Base-by-base conservation (phyloP, 2,888 invertebrate genomes). In the Conistra vaccinii region DNA sequence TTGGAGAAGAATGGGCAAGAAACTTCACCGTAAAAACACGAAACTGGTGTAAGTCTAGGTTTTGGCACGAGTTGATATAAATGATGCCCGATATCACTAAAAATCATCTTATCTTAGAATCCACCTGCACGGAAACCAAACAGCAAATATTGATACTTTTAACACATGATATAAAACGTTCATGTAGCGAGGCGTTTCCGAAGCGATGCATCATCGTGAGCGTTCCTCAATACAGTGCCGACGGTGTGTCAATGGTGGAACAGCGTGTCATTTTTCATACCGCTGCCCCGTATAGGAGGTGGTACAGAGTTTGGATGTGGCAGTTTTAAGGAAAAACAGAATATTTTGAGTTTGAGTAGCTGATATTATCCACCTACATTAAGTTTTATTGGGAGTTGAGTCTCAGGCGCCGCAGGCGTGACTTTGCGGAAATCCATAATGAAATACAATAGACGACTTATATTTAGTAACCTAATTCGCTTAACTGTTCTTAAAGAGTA, bases 241-340 rank as follows among this genome's bases (percentile, higher is more conserved):
- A 82, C 87, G 87, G 87, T 88, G 88, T 92, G 93, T 92, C 93
- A 91, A 92, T 92, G 88, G 75, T 87, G 83, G 86, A 89, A 90
- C 91, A 88, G 83, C 84, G 74, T 83, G 88, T 92, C 88, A 93
- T 93, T 93, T 94, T 93, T 94, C 94, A 93, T 89, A 89, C 86
- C 69, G 72, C 29, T 80, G 71, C 68, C 61, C 39, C 23, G 26
- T 20, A 67, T 12, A 35, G 10, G 69, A 74, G 1, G 29, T 10
- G 66, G 7, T 12, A 17, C 23, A 12, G 5, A 26, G 5, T 35
- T n/a, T 57, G 80, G 81, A 87, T 88, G 73, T 17, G 87, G 87
- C 51, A 62, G 45, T 61, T 73, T 55, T 5, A 10, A 29, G 48
- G 17, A 32, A 14, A 63, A 45, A 23, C 26, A 0, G 9, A 62